Percentiles rank a stretch among this genome's conserved stretches.
These are phyloP conservation scores for Epizoanthus illoricatus DNA, from an alignment of 92 coral and sea anemone genomes.

Conservation along the genomic window DNA sequence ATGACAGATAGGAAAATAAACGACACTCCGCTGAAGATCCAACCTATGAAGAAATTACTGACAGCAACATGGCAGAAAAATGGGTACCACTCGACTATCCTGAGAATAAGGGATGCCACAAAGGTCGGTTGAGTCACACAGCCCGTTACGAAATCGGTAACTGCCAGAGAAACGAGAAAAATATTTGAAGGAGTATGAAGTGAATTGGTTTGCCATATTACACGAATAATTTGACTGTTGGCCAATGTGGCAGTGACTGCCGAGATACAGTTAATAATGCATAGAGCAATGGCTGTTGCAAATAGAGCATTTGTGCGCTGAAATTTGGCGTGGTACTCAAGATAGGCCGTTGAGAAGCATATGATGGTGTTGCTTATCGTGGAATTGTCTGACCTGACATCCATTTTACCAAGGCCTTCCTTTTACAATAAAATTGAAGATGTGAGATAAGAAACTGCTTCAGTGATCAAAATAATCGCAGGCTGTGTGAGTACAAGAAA, in stretches of 20 bases:
- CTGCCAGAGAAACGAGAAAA: conserved; percentile 50
- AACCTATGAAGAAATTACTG: background rate
- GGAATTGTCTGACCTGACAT: no score
- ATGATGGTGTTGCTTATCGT: no score
- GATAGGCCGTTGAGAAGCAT: no score
- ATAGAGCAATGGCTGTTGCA: background rate
- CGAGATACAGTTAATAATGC: background rate
- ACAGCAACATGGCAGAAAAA: conserved; percentile 5
- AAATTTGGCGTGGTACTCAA: background rate
- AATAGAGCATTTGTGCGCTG: background rate
- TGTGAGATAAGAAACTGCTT: no score
- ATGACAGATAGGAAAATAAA: no score
- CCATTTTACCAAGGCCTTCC: no score
- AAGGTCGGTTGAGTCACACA: conserved; percentile 39
- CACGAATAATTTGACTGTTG: background rate
- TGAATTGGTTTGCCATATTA: background rate
- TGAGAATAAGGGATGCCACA: background rate
- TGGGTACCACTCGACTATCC: background rate
- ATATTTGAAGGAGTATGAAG: background rate
- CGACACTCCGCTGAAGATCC: background rate
- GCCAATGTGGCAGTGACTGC: background rate
- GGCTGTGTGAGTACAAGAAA: no score
- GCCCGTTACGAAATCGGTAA: conserved; percentile 63
- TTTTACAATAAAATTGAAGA: no score
- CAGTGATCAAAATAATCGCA: no score